Percentiles rank a stretch among this genome's conserved stretches.
phyloP scores from a whole-genome alignment of 2,888 invertebrate species.

The Hecatera dysodea region DNA sequence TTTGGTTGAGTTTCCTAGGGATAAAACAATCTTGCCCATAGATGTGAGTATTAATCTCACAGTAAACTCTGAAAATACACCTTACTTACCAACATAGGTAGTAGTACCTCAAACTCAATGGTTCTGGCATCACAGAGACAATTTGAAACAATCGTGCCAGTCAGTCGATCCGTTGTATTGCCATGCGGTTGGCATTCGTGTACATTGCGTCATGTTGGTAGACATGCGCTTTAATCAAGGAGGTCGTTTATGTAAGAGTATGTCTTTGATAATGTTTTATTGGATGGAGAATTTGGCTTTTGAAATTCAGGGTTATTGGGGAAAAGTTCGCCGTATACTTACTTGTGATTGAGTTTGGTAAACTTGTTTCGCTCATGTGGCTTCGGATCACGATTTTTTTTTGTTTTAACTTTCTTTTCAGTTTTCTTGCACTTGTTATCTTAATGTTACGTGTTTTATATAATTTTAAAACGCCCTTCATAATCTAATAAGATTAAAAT shows the following conservation, averaged over 20 bases:
- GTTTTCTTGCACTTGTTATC: no score
- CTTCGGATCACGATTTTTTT: no score
- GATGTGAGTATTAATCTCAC: no score
- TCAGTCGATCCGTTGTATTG: constrained; percentile 31
- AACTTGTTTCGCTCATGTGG: no score
- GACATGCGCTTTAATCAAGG: constrained; percentile 56
- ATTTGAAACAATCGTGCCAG: constrained; percentile 29
- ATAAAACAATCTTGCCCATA: no score
- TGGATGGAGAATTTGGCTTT: constrained; percentile 17
- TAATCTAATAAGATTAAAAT: no score
- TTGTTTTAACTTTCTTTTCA: no score
- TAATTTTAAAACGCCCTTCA: no score
- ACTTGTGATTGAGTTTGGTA: no score
- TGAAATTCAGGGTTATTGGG: not conserved
- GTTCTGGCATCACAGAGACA: constrained; percentile 2
- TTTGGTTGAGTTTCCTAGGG: no score
- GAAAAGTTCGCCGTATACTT: not conserved
- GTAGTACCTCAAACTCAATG: constrained; percentile 4
- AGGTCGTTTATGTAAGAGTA: not conserved
- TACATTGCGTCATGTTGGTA: constrained; percentile 48
- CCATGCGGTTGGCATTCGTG: constrained; percentile 32
- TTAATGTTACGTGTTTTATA: no score
- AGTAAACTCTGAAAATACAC: not conserved
- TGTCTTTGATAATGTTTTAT: constrained; percentile 41
- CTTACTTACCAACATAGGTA: not conserved